These are phyloP conservation scores for Tenthredo livida DNA, from an alignment of 2,888 invertebrate genomes.

Conservation along the genomic window DNA sequence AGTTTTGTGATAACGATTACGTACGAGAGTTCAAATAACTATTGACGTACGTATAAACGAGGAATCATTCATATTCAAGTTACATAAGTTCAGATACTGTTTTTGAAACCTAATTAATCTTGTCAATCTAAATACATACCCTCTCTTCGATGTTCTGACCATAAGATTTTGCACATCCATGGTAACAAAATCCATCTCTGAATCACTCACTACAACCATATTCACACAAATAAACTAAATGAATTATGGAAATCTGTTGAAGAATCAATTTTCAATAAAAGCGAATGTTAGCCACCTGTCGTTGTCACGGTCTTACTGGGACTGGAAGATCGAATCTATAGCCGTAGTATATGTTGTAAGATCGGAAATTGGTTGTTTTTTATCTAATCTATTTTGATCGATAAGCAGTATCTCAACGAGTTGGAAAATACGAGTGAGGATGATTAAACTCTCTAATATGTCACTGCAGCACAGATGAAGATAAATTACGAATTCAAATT, in stretches of 20 bases:
- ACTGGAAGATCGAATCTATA: not conserved
- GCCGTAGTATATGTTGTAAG: not conserved
- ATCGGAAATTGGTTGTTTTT: not conserved
- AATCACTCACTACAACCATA: not conserved
- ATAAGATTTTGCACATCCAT: not conserved
- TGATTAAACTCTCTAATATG: not conserved
- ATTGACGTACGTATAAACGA: not conserved
- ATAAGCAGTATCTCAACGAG: not conserved
- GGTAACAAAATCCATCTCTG: not conserved
- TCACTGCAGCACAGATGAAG: not conserved
- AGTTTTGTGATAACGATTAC: not conserved
- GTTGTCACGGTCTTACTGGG: not conserved
- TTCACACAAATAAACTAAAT: not conserved
- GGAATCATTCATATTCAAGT: not conserved
- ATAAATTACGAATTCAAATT: not conserved
- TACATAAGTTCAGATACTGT: not conserved
- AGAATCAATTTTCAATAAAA: not conserved
- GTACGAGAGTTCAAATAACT: not conserved
- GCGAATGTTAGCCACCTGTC: not conserved
- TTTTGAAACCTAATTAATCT: not conserved
- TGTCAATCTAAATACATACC: conserved; percentile 10
- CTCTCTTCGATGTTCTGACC: not conserved
- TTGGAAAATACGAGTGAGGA: not conserved
- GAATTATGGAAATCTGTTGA: not conserved
- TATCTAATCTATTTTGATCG: not conserved